Evolutionary conservation across 1,140 invertebrate genomes (phyloP).

Genomic region (Drosophila sechellia): DNA sequence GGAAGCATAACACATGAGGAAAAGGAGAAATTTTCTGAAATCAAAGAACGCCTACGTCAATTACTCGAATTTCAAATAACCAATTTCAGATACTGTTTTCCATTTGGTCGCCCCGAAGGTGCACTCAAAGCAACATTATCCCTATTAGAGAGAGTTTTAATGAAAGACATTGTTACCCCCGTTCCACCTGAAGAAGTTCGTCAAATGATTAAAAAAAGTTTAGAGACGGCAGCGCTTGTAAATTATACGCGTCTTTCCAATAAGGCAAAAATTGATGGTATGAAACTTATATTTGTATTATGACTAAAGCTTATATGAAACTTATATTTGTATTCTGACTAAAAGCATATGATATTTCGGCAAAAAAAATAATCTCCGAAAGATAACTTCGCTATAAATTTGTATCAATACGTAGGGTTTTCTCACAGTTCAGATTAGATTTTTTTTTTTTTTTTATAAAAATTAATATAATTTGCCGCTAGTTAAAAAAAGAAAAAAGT

Average conservation of each 20-base stretch:
- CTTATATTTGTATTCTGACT: background rate
- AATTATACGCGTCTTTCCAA: slow-evolving; percentile 98
- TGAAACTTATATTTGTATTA: background rate
- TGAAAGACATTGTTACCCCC: slow-evolving; percentile 99
- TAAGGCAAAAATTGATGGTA: slow-evolving; percentile 99
- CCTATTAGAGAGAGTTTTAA: slow-evolving; percentile 97
- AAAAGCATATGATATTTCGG: background rate
- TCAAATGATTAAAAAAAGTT: slow-evolving; percentile 96
- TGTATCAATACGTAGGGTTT: no score
- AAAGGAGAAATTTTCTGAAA: slow-evolving; percentile 98
- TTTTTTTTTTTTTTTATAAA: no score
- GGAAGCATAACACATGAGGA: slow-evolving; percentile 99
- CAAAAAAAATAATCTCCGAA: no score
- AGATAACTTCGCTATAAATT: no score
- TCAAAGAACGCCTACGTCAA: slow-evolving; percentile 96
- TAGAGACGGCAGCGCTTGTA: slow-evolving; percentile 98
- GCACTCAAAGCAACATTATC: slow-evolving; percentile 98
- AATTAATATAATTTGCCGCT: no score
- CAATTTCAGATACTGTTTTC: slow-evolving; percentile 99
- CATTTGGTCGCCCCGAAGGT: slow-evolving; percentile 99
- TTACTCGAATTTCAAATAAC: slow-evolving; percentile 99
- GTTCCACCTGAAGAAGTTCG: slow-evolving; percentile 98
- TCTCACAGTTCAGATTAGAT: no score
- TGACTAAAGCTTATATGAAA: slow-evolving; percentile 73
- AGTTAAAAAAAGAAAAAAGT: no score